Conservation (phyloP, 2,113 vertebrate genomes). For the Sebastes fasciatus region DNA sequence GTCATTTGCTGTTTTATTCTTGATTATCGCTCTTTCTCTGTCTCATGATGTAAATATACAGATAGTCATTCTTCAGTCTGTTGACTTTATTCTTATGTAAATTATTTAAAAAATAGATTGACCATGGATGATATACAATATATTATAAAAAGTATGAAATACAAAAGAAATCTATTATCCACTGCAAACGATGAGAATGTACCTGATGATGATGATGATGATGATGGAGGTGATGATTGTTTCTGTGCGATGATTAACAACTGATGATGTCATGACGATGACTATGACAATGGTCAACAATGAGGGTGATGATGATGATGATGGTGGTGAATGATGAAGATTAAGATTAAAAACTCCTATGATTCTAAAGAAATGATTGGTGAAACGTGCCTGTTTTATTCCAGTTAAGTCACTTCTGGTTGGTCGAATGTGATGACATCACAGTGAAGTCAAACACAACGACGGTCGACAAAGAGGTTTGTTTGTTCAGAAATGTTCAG, state of each 20-base stretch:
- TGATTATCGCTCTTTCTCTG: conserved; percentile 43
- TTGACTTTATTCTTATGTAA: conserved; percentile 79
- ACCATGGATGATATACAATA: conserved; percentile 74
- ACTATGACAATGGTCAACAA: not conserved
- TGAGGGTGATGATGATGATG: conserved; percentile 32
- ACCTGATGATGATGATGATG: conserved; percentile 51
- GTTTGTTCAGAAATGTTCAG: not conserved
- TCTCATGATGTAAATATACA: conserved; percentile 79
- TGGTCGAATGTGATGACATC: conserved; percentile 1
- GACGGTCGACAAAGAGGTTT: not conserved
- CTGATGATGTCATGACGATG: not conserved
- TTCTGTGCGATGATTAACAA: not conserved
- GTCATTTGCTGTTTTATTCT: conserved; percentile 47
- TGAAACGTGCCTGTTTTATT: conserved; percentile 34
- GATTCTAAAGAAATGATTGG: conserved; percentile 59
- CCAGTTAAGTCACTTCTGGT: not conserved
- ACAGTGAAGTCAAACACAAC: not conserved
- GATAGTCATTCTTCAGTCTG: conserved; percentile 69
- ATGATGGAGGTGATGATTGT: not conserved
- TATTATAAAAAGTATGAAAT: conserved; percentile 72
- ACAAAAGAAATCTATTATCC: conserved; percentile 63
- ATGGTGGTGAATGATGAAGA: conserved; percentile 61
- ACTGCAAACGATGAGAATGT: conserved; percentile 67
- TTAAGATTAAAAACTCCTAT: conserved; percentile 72
- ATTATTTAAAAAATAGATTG: conserved; percentile 74